Percentiles rank a stretch among this genome's conserved stretches.
These are phyloP conservation scores for Amblyjoppa fuscipennis DNA, from an alignment of 2,888 invertebrate genomes.

Conservation along the genomic window DNA sequence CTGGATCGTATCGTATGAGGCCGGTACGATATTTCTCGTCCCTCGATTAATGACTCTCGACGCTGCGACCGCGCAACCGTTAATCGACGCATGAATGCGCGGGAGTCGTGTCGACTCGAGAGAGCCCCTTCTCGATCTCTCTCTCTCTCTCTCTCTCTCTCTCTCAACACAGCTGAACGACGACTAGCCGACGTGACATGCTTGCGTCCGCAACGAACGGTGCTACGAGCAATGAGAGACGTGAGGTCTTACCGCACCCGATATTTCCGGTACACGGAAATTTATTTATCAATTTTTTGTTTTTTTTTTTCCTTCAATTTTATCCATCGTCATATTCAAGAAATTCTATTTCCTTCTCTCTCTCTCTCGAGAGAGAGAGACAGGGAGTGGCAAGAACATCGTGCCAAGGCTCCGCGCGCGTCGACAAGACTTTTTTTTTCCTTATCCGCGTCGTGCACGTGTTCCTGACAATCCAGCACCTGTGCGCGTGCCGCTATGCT, in stretches of 20 bases:
- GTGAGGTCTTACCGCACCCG: conserved; percentile 33
- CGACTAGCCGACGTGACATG: conserved; percentile 59
- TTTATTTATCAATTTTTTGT: conserved; percentile 20
- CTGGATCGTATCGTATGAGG: conserved; percentile 47
- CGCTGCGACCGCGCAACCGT: conserved; percentile 79
- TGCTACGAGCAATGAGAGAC: conserved; percentile 29
- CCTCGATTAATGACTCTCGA: conserved; percentile 80
- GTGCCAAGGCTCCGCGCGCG: conserved; percentile 13
- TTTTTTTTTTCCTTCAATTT: conserved; percentile 12
- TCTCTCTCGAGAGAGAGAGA: neutral
- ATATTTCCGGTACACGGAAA: conserved; percentile 56
- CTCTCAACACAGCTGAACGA: conserved; percentile 37
- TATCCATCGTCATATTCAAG: conserved; percentile 14
- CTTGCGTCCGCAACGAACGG: conserved; percentile 42
- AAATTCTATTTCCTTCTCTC: neutral
- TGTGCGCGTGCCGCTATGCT: conserved; percentile 63
- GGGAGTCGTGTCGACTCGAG: conserved; percentile 72
- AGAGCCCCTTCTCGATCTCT: neutral
- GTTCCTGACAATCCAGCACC: conserved; percentile 35
- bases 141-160: conserved; percentile 6
- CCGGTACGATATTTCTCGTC: conserved; percentile 57
- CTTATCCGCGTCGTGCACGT: conserved; percentile 49
- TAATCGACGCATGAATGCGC: conserved; percentile 80
- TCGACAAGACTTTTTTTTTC: conserved; percentile 44
- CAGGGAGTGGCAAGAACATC: conserved; percentile 8